A percentile compares a stretch with the other conserved stretches of the same genome.
phyloP scores from a whole-genome alignment of 2,797 vertebrate species.

The Sebastiscus tertius region DNA sequence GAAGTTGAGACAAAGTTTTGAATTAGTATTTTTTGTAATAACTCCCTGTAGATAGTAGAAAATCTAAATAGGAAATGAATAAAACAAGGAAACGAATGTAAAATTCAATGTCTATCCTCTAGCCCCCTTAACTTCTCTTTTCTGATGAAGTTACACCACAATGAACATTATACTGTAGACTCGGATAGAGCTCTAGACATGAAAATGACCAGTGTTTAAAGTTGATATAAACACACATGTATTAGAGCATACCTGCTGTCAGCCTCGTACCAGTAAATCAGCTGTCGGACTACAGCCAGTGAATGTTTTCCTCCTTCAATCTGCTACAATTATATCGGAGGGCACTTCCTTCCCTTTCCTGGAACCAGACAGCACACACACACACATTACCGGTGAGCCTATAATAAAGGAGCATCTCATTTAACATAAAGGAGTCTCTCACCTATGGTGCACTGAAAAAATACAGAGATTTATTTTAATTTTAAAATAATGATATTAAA shows the following conservation, averaged over 20 bases:
- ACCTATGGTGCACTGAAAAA: fast-evolving
- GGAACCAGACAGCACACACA: constrained; percentile 52
- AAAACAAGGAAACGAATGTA: neutral
- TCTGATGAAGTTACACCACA: neutral
- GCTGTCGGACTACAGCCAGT: constrained; percentile 6
- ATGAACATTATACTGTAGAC: neutral
- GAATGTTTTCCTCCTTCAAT: neutral
- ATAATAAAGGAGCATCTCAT: neutral
- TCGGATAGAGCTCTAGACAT: neutral
- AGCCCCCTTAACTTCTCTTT: constrained; percentile 22
- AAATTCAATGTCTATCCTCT: neutral
- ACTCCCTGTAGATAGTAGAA: neutral
- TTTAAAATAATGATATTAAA: too few species aligned
- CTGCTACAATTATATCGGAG: neutral
- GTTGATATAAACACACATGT: neutral
- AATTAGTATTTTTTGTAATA: neutral
- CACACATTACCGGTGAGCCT: constrained; percentile 42
- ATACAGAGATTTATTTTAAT: fast-evolving
- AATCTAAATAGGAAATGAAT: neutral
- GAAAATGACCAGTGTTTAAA: neutral
- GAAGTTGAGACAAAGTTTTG: neutral
- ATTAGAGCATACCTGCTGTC: constrained; percentile 54
- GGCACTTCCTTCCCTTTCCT: constrained; percentile 62
- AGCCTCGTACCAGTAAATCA: constrained; percentile 12
- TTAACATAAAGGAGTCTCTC: fast-evolving